A percentile compares a stretch with the other conserved stretches of the same genome.
These are phyloP conservation scores for Cranoglanis bouderius DNA, from an alignment of 2,113 vertebrate genomes.

Conservation along the genomic window DNA sequence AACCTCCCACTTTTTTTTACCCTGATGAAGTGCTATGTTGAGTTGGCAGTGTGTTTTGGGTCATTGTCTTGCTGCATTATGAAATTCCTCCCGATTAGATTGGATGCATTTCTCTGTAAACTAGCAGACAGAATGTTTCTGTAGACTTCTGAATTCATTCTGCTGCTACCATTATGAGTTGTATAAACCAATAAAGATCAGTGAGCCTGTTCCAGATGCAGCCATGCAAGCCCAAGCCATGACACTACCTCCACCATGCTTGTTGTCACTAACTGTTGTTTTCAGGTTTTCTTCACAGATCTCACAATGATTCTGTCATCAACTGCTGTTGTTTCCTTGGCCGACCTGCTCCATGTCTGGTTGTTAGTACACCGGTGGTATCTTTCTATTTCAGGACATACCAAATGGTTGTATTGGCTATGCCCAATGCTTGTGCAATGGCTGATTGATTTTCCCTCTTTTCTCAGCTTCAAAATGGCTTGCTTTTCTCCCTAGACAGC, in stretches of 20 bases:
- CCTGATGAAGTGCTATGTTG: neutral
- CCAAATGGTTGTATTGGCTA: neutral
- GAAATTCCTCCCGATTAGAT: neutral
- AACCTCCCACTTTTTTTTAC: neutral
- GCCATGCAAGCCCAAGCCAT: neutral
- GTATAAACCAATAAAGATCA: neutral
- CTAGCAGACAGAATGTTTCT: neutral
- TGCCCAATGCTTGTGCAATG: neutral
- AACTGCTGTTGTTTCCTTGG: neutral
- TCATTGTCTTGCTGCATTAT: neutral
- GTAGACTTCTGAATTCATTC: neutral
- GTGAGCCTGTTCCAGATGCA: neutral
- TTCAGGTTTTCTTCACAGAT: neutral
- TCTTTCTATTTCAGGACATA: neutral
- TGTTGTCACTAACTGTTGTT: neutral
- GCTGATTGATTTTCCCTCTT: neutral
- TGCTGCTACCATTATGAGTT: neutral
- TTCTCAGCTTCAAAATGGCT: neutral
- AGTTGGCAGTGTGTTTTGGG: neutral
- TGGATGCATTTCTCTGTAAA: neutral
- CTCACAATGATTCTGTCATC: neutral
- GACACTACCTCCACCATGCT: neutral
- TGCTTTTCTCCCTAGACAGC: neutral
- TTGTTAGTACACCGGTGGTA: neutral
- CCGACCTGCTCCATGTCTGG: neutral